Conservation (phyloP, 2,113 vertebrate genomes). For the Barnardius zonarius region DNA sequence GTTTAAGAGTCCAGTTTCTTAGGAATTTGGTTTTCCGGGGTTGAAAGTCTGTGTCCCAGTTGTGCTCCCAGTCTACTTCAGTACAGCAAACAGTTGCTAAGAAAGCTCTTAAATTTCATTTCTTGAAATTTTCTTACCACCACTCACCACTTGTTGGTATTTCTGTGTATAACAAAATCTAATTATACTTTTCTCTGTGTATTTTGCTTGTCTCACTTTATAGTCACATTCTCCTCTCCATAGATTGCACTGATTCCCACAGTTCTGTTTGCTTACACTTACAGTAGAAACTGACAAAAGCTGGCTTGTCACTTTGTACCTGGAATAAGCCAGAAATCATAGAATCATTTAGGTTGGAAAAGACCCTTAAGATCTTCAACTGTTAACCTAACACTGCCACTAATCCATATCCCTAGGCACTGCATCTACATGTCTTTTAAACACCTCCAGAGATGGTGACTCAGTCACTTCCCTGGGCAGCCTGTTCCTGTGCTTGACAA, state of each 20-base stretch:
- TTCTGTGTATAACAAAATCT: neutral
- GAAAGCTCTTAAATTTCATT: neutral
- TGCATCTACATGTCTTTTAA: neutral
- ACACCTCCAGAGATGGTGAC: neutral
- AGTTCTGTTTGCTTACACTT: neutral
- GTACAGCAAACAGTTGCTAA: neutral
- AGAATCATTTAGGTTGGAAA: neutral
- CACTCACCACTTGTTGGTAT: neutral
- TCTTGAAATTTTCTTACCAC: neutral
- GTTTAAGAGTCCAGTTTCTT: neutral
- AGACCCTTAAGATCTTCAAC: neutral
- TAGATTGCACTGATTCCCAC: neutral
- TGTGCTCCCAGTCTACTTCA: neutral
- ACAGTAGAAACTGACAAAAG: neutral
- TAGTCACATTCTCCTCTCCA: neutral
- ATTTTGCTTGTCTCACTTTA: neutral
- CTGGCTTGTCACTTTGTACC: neutral
- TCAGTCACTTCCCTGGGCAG: neutral
- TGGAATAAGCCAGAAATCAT: neutral
- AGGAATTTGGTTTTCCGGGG: neutral
- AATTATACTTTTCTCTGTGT: neutral
- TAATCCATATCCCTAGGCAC: neutral
- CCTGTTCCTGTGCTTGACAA: neutral
- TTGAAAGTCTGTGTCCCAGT: neutral
- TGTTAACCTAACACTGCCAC: neutral